These are phyloP conservation scores for Bubo blakistoni DNA, from an alignment of 2,113 vertebrate species.

Conservation along the genomic window DNA sequence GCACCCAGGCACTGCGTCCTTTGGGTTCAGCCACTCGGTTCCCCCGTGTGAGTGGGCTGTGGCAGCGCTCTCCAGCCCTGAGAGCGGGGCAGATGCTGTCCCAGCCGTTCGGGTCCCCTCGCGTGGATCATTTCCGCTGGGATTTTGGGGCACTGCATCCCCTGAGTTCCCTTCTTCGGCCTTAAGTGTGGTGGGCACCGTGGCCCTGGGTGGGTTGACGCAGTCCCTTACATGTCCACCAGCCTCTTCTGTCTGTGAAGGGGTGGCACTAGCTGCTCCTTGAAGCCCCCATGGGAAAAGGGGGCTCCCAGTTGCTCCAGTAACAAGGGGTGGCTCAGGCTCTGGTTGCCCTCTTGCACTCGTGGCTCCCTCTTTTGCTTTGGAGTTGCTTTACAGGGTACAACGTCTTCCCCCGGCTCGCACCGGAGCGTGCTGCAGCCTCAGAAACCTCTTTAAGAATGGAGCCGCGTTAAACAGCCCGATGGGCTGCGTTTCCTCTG, in stretches of 20 bases:
- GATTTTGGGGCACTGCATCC: background rate
- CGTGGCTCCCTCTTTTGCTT: background rate
- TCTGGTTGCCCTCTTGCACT: background rate
- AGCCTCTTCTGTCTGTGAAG: background rate
- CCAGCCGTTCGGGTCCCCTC: accelerated
- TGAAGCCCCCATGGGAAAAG: background rate
- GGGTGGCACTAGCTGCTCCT: background rate
- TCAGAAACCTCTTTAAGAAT: background rate
- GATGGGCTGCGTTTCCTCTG: accelerated
- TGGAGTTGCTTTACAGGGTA: background rate
- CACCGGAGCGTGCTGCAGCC: accelerated
- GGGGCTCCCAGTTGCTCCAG: background rate
- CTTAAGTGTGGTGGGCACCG: accelerated
- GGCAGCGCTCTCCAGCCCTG: background rate
- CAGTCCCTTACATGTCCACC: background rate
- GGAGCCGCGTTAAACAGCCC: background rate
- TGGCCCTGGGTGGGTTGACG: background rate
- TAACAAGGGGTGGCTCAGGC: accelerated
- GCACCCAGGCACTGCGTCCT: accelerated
- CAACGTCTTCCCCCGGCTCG: accelerated
- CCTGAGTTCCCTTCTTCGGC: background rate
- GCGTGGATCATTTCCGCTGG: accelerated
- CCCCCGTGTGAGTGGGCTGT: accelerated
- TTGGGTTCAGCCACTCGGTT: accelerated
- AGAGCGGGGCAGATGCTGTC: no score